Conservation (phyloP, 2,888 invertebrate species). For the Tipula confusa region DNA sequence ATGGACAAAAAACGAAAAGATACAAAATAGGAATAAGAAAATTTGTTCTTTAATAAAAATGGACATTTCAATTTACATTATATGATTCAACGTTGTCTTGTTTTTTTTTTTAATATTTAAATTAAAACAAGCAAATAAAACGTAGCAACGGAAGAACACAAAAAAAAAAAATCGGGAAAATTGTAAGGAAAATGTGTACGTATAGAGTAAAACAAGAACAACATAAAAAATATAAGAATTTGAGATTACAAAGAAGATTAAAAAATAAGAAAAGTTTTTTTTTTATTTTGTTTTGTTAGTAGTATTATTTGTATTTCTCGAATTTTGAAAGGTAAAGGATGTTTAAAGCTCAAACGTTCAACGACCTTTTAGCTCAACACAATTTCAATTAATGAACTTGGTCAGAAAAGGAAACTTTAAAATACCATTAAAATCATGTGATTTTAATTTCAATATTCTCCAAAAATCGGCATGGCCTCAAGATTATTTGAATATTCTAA, state of each 20-base stretch:
- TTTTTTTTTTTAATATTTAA: constrained; percentile 25
- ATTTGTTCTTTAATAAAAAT: constrained; percentile 12
- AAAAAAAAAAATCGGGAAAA: background rate
- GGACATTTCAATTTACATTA: background rate
- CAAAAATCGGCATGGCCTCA: no score
- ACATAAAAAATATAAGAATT: background rate
- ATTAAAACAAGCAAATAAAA: constrained; percentile 3
- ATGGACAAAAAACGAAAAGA: background rate
- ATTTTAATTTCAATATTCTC: no score
- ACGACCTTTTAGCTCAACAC: background rate
- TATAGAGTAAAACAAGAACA: background rate
- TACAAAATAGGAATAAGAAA: background rate
- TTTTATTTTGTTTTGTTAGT: background rate
- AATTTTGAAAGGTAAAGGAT: background rate
- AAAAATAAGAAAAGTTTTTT: background rate
- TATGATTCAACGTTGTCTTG: background rate
- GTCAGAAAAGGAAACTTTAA: background rate
- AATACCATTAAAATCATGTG: no score
- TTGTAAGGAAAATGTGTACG: background rate
- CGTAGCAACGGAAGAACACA: no score
- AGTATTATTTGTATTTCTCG: background rate
- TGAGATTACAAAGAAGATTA: constrained; percentile 12
- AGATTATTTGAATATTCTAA: no score
- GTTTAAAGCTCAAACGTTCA: background rate
- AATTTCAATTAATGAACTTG: background rate